Conservation (phyloP, 2,888 invertebrate species). For the Melieria crassipennis region DNA sequence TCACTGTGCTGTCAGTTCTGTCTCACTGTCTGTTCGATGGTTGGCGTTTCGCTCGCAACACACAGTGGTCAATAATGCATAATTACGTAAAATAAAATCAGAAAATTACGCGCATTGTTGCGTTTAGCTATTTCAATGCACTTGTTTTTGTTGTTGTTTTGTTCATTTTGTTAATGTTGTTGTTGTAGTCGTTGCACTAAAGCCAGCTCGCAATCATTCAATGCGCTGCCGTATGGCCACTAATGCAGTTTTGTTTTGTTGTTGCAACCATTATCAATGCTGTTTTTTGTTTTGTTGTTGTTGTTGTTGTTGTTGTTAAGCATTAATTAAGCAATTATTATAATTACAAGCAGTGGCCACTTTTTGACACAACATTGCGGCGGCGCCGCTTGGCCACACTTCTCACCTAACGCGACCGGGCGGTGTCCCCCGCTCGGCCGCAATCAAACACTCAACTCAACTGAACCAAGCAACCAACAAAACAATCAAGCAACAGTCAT, state of each 20-base stretch:
- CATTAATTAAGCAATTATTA: constrained; percentile 49
- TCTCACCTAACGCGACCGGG: constrained; percentile 11
- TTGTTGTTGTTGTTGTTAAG: constrained; percentile 39
- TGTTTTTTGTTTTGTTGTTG: constrained; percentile 36
- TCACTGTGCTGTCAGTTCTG: too few species aligned
- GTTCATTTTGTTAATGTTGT: background rate
- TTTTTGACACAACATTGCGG: constrained; percentile 39
- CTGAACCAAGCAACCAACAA: too few species aligned
- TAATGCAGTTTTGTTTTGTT: constrained; percentile 35
- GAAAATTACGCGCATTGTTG: constrained; percentile 31
- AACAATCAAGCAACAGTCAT: too few species aligned
- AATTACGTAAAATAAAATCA: constrained; percentile 36
- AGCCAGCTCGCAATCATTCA: constrained; percentile 9
- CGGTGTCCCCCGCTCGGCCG: constrained; percentile 11
- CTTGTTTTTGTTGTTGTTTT: constrained; percentile 11
- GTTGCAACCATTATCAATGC: constrained; percentile 32
- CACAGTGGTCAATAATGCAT: constrained; percentile 27
- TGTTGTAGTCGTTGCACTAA: background rate
- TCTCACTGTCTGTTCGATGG: too few species aligned
- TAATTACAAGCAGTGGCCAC: constrained; percentile 45
- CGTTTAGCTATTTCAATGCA: constrained; percentile 1
- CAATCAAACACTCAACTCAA: too few species aligned
- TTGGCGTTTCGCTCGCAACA: background rate
- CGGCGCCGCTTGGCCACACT: background rate
- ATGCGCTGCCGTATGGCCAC: constrained; percentile 9